Percentiles rank a stretch among this genome's conserved stretches.
Evolutionary conservation across 2,113 vertebrate genomes (phyloP).

Genomic region (Xyrauchen texanus): DNA sequence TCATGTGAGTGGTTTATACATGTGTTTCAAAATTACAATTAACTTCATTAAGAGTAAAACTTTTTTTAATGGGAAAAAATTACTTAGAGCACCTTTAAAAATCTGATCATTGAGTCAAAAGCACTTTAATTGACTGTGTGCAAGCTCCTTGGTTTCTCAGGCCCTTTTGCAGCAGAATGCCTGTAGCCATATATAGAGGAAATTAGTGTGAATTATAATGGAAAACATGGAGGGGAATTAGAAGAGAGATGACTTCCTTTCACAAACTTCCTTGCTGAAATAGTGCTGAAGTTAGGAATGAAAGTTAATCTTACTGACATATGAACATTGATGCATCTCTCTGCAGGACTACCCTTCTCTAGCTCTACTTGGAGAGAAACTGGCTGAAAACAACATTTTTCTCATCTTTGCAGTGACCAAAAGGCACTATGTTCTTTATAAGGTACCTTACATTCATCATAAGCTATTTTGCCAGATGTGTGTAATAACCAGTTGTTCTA

Average conservation of each 20-base stretch:
- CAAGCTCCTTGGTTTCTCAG: background rate
- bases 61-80: too few species aligned
- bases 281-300: background rate
- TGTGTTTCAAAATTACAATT: too few species aligned
- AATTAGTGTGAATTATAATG: constrained; percentile 31
- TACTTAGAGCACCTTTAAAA: too few species aligned
- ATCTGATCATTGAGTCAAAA: too few species aligned
- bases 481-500: background rate
- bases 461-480: too few species aligned
- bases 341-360: constrained; percentile 94
- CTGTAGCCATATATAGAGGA: constrained; percentile 17
- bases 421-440: constrained; percentile 90
- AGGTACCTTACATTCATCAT: constrained; percentile 70
- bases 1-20: too few species aligned
- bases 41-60: too few species aligned
- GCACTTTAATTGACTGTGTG: background rate
- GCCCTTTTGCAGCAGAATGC: background rate
- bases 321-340: background rate
- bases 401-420: constrained; percentile 96
- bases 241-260: constrained; percentile 45
- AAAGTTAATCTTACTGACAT: constrained; percentile 23
- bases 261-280: constrained; percentile 33
- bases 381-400: constrained; percentile 96
- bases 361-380: constrained; percentile 92
- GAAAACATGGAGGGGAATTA: constrained; percentile 45